A percentile compares a stretch with the other conserved stretches of the same genome.
Conservation (phyloP, 2,797 vertebrate species). For the Chiroxiphia lanceolata region DNA sequence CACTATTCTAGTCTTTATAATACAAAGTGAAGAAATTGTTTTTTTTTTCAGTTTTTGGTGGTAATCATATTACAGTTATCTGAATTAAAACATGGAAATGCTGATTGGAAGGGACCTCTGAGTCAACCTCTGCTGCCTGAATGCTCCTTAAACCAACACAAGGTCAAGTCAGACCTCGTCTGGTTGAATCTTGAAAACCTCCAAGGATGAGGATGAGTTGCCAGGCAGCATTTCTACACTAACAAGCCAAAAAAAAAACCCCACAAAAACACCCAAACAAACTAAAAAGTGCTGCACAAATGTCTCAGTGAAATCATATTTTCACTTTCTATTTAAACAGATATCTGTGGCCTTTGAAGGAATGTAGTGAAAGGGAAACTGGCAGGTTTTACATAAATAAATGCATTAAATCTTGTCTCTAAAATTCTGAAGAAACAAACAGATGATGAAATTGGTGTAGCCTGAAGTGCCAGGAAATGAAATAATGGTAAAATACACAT, state of each 20-base stretch:
- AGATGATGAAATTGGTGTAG: not conserved
- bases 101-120: not conserved
- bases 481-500: not conserved
- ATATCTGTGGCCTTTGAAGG: not conserved
- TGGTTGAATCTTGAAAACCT: not conserved
- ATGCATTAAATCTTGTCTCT: not conserved
- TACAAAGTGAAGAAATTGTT: not conserved
- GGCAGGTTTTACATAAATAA: not conserved
- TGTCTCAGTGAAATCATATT: not conserved
- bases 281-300: not conserved
- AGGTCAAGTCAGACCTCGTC: not conserved
- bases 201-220: not conserved
- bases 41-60: not conserved
- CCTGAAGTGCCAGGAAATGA: not conserved
- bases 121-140: not conserved
- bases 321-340: not conserved
- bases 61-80: not conserved
- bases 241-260: not conserved
- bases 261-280: too few species aligned
- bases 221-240: not conserved
- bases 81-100: not conserved
- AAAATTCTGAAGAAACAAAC: not conserved
- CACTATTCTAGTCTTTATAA: accelerated
- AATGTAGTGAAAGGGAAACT: not conserved
- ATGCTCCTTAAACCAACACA: too few species aligned